Evolutionary conservation across 2,113 vertebrate genomes (phyloP).

Genomic region (Pygoscelis antarcticus): DNA sequence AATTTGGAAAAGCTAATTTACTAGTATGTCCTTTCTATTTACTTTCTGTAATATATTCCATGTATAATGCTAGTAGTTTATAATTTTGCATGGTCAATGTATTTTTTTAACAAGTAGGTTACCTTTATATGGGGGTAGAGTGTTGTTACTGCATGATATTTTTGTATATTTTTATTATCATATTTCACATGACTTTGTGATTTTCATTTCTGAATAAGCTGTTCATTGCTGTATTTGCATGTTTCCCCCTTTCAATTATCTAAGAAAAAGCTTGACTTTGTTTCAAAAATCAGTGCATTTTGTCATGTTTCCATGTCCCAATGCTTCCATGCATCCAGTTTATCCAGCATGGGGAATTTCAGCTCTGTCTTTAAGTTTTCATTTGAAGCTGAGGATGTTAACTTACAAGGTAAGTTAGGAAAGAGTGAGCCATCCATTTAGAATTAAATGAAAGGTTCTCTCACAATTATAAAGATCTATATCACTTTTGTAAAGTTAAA

Average conservation of each 20-base stretch:
- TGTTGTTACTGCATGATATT: constrained; percentile 35
- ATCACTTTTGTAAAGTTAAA: constrained; percentile 23
- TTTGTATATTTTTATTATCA: constrained; percentile 48
- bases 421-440: neutral
- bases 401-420: constrained; percentile 80
- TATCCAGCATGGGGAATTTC: constrained; percentile 80
- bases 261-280: constrained; percentile 70
- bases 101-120: constrained; percentile 22
- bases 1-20: constrained; percentile 28
- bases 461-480: constrained; percentile 13
- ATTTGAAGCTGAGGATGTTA: constrained; percentile 75
- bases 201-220: constrained; percentile 58
- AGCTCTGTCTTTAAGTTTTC: constrained; percentile 81
- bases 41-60: constrained; percentile 29
- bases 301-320: constrained; percentile 77
- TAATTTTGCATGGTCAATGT: constrained; percentile 16
- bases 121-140: constrained; percentile 28
- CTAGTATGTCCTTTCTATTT: constrained; percentile 1
- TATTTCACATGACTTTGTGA: constrained; percentile 42
- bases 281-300: constrained; percentile 74
- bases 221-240: constrained; percentile 65
- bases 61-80: constrained; percentile 6
- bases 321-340: constrained; percentile 78
- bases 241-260: constrained; percentile 49
- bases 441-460: constrained; percentile 13